Evolutionary conservation across 2,888 invertebrate species (phyloP).

Genomic region (Apamea epomidion): DNA sequence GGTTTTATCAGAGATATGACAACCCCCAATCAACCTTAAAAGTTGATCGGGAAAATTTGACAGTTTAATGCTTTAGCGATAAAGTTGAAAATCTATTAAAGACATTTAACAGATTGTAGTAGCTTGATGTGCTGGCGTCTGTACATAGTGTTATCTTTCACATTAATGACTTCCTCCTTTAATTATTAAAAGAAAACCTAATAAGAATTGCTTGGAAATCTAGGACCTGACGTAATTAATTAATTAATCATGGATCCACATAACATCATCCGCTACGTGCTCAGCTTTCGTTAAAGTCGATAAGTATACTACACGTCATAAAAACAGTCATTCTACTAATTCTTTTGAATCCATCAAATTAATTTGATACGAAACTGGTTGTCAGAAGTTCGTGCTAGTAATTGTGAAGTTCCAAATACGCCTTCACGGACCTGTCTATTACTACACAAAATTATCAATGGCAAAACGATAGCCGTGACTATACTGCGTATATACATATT

Average conservation of each 20-base stretch:
- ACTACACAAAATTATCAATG: background rate
- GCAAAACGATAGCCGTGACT: background rate
- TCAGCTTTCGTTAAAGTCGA: background rate
- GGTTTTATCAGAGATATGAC: no score
- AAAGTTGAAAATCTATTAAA: no score
- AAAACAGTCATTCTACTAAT: background rate
- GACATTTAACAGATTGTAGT: no score
- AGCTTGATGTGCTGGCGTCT: no score
- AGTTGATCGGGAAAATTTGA: no score
- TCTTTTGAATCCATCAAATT: constrained; percentile 13
- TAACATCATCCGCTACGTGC: background rate
- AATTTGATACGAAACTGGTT: constrained; percentile 19
- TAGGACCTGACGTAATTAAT: background rate
- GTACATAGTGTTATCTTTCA: no score
- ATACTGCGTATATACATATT: background rate
- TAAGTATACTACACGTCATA: background rate
- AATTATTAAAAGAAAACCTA: background rate
- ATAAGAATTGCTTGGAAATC: background rate
- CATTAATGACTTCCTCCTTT: background rate
- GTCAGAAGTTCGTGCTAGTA: constrained; percentile 19
- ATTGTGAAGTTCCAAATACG: constrained; percentile 26
- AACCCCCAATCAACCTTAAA: no score
- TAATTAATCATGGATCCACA: background rate
- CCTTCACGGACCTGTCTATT: constrained; percentile 5
- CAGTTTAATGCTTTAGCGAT: no score